A percentile compares a stretch with the other conserved stretches of the same genome.
Evolutionary conservation across 2,888 invertebrate genomes (phyloP).

Genomic region (Nysson spinosus): DNA sequence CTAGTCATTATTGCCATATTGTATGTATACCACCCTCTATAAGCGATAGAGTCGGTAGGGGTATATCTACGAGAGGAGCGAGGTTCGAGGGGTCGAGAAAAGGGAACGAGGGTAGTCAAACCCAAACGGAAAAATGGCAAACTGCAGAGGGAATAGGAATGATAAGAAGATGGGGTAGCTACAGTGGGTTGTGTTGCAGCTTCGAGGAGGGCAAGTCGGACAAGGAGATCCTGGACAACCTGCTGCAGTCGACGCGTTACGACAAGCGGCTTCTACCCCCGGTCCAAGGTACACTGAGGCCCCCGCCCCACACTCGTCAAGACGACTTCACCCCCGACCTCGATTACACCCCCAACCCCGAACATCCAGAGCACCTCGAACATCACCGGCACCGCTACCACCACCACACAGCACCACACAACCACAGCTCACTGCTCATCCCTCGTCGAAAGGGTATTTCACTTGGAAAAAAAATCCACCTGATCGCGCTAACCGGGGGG

Average conservation of each 20-base stretch:
- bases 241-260: conserved; percentile 91
- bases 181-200: conserved; percentile 80
- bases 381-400: conserved; percentile 74
- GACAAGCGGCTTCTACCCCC: conserved; percentile 95
- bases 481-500: conserved; percentile 30
- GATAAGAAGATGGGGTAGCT: conserved; percentile 37
- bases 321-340: conserved; percentile 74
- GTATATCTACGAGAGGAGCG: too few species aligned
- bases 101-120: too few species aligned
- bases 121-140: background rate
- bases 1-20: too few species aligned
- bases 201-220: conserved; percentile 95
- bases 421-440: conserved; percentile 76
- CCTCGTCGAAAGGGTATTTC: conserved; percentile 74
- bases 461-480: conserved; percentile 40
- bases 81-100: too few species aligned
- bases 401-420: conserved; percentile 75
- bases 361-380: conserved; percentile 74
- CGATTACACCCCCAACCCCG: conserved; percentile 73
- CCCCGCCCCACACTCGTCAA: conserved; percentile 75
- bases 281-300: conserved; percentile 85
- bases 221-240: conserved; percentile 94
- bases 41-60: too few species aligned
- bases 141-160: background rate
- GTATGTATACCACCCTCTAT: too few species aligned